Base-by-base conservation (phyloP, 1,140 invertebrate genomes). In the Liolophura sinensis region DNA sequence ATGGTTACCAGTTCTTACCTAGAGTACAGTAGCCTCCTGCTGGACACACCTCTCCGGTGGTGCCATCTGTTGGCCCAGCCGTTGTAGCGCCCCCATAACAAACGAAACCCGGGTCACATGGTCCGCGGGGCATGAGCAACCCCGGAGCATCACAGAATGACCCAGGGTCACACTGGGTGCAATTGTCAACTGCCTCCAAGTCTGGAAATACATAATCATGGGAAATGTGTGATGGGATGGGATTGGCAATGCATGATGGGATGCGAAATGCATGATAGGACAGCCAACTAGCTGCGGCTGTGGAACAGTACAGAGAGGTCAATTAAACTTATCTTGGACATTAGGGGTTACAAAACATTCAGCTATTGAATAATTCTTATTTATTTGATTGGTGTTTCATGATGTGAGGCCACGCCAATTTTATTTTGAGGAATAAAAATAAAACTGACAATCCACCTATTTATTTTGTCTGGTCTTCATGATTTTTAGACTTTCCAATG, bases 71-170 rank as follows among this genome's bases (percentile, higher is more conserved):
- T 14, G 81, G 81, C 6, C 70, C 74, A 24, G 79, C 79, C 40
- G 78, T 79, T 18, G 73, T 69, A n/a, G 81, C 78, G 14, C 78
- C 78, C 40, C 49, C 58, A 55, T 75, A 77, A 63, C 81, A 82
- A 3, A 82, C 58, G 62, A 75, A 82, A 15, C 79, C 79, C 14
- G 81, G 75, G 57, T 82, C 79, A 72, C 80, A 82, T 22, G 73
- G 75, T 56, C 69, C 79, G 25, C 79, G 69, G n/a, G 78, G 71
- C 57, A 75, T 69, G 1, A 77, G 70, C 14, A 82, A 59, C 59
- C 81, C 81, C 1, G 79, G 81, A 20, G 79, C 73, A 64, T 81
- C 79, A 76, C 81, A 82, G 67, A 78, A 82, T 48, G 64, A 73
- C 6, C 81, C 81, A 22, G 69, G 73, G 63, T 79, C 78, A 76